Evolutionary conservation across 2,113 vertebrate species (phyloP).

Genomic region (Amblyopsis rosae): DNA sequence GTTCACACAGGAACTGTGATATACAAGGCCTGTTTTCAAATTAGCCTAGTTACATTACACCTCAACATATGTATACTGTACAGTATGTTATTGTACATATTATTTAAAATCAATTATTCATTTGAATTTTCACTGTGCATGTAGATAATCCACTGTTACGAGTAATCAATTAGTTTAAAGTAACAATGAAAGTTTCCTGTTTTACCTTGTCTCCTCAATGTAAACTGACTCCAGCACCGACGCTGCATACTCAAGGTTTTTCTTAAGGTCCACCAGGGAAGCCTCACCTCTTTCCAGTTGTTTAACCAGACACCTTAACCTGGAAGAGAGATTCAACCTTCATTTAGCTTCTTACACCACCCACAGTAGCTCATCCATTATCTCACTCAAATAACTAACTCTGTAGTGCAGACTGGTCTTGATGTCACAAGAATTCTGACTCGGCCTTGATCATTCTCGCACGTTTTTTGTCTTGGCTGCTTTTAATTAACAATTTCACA

Average conservation of each 20-base stretch:
- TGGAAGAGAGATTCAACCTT: slow-evolving; percentile 64
- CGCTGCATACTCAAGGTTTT: slow-evolving; percentile 96
- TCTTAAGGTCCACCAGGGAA: slow-evolving; percentile 92
- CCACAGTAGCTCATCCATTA: not conserved
- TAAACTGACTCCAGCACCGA: slow-evolving; percentile 96
- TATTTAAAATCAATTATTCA: not conserved
- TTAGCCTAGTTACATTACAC: too few relatives aligned
- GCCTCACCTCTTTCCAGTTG: slow-evolving; percentile 95
- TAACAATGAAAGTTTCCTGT: not conserved
- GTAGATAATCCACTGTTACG: not conserved
- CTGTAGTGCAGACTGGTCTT: too few relatives aligned
- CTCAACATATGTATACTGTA: not conserved
- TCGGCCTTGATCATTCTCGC: too few relatives aligned
- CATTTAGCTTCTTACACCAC: slow-evolving; percentile 58
- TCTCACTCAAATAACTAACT: too few relatives aligned
- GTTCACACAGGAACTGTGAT: too few relatives aligned
- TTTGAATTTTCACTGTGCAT: not conserved
- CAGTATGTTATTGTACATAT: not conserved
- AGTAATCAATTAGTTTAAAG: not conserved
- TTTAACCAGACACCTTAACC: slow-evolving; percentile 93
- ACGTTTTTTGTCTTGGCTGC: too few relatives aligned
- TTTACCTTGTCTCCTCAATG: slow-evolving; percentile 94
- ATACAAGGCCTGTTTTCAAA: too few relatives aligned
- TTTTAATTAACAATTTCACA: too few relatives aligned
- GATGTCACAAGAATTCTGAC: too few relatives aligned